A percentile compares a stretch with the other conserved stretches of the same genome.
phyloP scores from a whole-genome alignment of 2,113 vertebrate genomes.

The Crocuta crocuta region DNA sequence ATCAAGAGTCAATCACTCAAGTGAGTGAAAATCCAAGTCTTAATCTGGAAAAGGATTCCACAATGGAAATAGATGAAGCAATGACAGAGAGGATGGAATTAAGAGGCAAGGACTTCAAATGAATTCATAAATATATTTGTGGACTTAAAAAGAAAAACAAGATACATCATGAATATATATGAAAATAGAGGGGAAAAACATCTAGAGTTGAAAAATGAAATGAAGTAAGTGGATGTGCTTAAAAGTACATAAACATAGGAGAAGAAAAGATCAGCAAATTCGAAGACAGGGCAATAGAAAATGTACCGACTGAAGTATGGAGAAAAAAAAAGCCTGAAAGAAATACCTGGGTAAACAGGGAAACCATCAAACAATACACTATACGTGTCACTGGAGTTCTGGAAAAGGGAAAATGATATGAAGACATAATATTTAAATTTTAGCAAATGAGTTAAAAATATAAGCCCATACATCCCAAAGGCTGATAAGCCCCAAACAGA shows the following conservation, averaged over 20 bases:
- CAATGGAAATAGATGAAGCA: neutral
- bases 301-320: too few species aligned
- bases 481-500: neutral
- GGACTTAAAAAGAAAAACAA: neutral
- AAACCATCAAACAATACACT: neutral
- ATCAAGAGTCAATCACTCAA: too few species aligned
- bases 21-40: neutral
- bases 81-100: neutral
- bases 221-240: neutral
- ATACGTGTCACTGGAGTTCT: neutral
- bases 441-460: neutral
- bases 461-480: neutral
- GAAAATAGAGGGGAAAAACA: neutral
- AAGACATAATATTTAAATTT: neutral
- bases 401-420: neutral
- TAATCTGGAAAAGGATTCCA: neutral
- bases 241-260: neutral
- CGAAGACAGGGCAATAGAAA: neutral
- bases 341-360: neutral
- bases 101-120: neutral
- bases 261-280: neutral
- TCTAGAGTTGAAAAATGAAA: neutral
- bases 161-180: neutral
- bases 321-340: too few species aligned
- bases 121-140: neutral